phyloP scores from a whole-genome alignment of 2,888 invertebrate genomes.

The Synanthedon tipuliformis region DNA sequence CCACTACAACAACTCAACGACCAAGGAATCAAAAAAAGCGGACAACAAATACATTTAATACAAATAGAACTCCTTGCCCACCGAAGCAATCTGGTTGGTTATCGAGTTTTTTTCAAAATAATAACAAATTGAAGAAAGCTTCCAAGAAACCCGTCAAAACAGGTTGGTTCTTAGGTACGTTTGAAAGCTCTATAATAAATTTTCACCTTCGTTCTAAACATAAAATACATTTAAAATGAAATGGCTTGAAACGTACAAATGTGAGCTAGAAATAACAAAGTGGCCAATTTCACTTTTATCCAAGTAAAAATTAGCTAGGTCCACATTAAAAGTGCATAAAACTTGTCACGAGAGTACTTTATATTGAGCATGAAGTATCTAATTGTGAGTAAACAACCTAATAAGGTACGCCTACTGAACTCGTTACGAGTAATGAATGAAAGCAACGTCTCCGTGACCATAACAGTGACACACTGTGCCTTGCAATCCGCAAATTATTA shows the following conservation, averaged over 20 bases:
- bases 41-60: slow-evolving; percentile 1
- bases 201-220: too few relatives aligned
- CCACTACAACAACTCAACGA: slow-evolving; percentile 30
- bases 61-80: slow-evolving; percentile 36
- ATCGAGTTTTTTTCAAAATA: slow-evolving; percentile 39
- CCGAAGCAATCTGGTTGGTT: slow-evolving; percentile 42
- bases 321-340: too few relatives aligned
- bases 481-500: too few relatives aligned
- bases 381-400: neutral
- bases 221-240: too few relatives aligned
- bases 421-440: neutral
- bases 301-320: too few relatives aligned
- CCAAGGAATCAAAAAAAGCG: slow-evolving; percentile 9
- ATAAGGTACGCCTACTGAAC: neutral
- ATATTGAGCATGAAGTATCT: neutral
- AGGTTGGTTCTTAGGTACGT: slow-evolving; percentile 56
- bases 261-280: too few relatives aligned
- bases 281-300: too few relatives aligned
- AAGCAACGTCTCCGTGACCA: neutral
- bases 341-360: too few relatives aligned
- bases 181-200: neutral
- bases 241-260: too few relatives aligned
- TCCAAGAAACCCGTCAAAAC: slow-evolving; percentile 37
- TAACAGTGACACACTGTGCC: neutral
- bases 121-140: slow-evolving; percentile 31